Percentiles rank a stretch among this genome's conserved stretches.
Evolutionary conservation across 1,140 invertebrate species (phyloP).

Genomic region (Lasioglossum albipes): DNA sequence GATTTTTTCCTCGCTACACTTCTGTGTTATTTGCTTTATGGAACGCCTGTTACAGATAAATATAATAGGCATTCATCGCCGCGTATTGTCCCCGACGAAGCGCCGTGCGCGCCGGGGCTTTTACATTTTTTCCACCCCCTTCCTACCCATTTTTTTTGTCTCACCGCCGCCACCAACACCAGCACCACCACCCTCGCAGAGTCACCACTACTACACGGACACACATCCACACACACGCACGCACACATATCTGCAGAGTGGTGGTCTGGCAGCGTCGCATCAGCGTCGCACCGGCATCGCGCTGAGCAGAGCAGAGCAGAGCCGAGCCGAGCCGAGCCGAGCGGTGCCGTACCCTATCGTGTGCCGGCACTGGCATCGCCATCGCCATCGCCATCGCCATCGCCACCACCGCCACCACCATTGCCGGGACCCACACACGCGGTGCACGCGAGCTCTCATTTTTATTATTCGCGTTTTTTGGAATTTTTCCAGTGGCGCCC

Average conservation of each 20-base stretch:
- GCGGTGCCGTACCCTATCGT: too few species aligned
- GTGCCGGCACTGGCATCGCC: slow-evolving; percentile 40
- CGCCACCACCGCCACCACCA: slow-evolving; percentile 55
- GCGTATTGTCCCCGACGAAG: slow-evolving; percentile 78
- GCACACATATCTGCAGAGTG: too few species aligned
- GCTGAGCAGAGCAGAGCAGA: too few species aligned
- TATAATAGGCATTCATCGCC: slow-evolving; percentile 80
- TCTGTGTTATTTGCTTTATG: slow-evolving; percentile 80
- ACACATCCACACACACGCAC: background rate
- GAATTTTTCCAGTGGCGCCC: slow-evolving; percentile 80
- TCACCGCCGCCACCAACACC: slow-evolving; percentile 52
- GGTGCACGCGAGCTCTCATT: slow-evolving; percentile 74
- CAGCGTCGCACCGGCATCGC: too few species aligned
- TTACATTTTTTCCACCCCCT: slow-evolving; percentile 73
- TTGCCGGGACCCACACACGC: slow-evolving; percentile 55
- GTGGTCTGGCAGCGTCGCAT: slow-evolving; percentile 6
- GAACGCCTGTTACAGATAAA: slow-evolving; percentile 81
- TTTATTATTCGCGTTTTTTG: slow-evolving; percentile 80
- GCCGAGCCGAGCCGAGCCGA: too few species aligned
- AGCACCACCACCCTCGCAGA: slow-evolving; percentile 38
- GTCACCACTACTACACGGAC: background rate
- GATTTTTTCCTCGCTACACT: slow-evolving; percentile 75
- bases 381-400: slow-evolving; percentile 29
- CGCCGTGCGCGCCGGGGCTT: slow-evolving; percentile 72
- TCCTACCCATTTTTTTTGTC: slow-evolving; percentile 61